Evolutionary conservation across 2,888 invertebrate genomes (phyloP), one percentile per base, ranked within the genome.

Genomic region (Danaus chrysippus): DNA sequence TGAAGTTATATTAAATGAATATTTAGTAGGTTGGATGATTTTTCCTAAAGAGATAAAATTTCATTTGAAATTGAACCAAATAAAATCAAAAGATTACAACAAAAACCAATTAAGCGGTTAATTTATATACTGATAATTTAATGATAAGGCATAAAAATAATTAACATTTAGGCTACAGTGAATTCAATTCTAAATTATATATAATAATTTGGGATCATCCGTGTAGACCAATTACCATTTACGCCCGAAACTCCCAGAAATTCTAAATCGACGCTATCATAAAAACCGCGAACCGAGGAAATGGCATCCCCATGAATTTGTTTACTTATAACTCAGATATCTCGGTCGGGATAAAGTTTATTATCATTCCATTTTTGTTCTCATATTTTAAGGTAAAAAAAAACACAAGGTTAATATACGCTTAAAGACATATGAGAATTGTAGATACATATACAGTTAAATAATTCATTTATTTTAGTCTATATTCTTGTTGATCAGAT

Each of bases 311-410:
- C 61, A 65, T 62, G 62, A 67, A 67, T 66, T 69, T 68, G 63
- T 66, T 63, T 69, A 69, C 64, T 64, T 66, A 66, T 64, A 64
- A 58, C 61, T 59, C 41, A 42, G 23, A 61, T 54, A 56, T 61
- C 44, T 44, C 44, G 54, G 44, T 9, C 13, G 17, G 53, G 15
- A 2, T 23, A 13, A 46, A 23, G 54, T 54, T 44, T 59, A 43
- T 34, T 34, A 54, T 44, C 11, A 19, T 49, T 17, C 3, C 49
- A 15, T 15, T 49, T 49, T 49, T 49, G 17, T 49, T 49, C 11
- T 49, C 17, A 9, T 49, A 10, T 13, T 46, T 46, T 46, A 13
- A n/a, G 9, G 13, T 9, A 13, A n/a, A 46, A 10, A 11, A 15
- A 46, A 1, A 1, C 13, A n/a, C 46, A 46, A 46, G 9, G 9